A percentile compares a stretch with the other conserved stretches of the same genome.
Evolutionary conservation across 1,140 invertebrate species (phyloP).

Genomic region (Alviniconcha marisindica): DNA sequence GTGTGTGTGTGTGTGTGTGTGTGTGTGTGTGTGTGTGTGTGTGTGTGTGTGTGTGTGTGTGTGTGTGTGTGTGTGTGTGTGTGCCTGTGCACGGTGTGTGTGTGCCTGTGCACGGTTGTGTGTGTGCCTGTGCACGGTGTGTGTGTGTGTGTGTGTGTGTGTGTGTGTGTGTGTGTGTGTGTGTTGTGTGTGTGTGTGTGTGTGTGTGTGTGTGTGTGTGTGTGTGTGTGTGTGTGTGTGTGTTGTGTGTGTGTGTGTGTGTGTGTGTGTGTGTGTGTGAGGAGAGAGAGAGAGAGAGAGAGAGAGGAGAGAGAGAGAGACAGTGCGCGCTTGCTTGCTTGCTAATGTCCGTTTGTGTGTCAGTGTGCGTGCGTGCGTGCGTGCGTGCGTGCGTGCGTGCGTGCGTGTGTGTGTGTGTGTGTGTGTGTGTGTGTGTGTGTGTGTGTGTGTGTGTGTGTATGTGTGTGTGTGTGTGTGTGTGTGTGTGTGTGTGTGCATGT

Average conservation of each 20-base stretch:
- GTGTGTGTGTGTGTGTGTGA: not conserved
- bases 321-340: constrained; percentile 7
- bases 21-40: constrained; percentile 35
- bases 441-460: too few species aligned
- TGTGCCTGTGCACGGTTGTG: not conserved
- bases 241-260: not conserved
- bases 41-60: constrained; percentile 33
- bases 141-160: not conserved
- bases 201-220: not conserved
- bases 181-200: not conserved
- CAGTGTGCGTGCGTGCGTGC: too few species aligned
- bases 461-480: too few species aligned
- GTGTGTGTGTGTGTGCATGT: too few species aligned
- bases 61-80: constrained; percentile 12
- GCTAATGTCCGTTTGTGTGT: not conserved
- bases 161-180: constrained; percentile 3
- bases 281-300: constrained; percentile 34
- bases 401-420: too few species aligned
- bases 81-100: not conserved
- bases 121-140: not conserved
- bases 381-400: too few species aligned
- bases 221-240: not conserved
- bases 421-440: too few species aligned
- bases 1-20: constrained; percentile 14
- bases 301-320: constrained; percentile 34